Conservation (phyloP, 2,888 invertebrate species). For the Ormyrus rosae region DNA sequence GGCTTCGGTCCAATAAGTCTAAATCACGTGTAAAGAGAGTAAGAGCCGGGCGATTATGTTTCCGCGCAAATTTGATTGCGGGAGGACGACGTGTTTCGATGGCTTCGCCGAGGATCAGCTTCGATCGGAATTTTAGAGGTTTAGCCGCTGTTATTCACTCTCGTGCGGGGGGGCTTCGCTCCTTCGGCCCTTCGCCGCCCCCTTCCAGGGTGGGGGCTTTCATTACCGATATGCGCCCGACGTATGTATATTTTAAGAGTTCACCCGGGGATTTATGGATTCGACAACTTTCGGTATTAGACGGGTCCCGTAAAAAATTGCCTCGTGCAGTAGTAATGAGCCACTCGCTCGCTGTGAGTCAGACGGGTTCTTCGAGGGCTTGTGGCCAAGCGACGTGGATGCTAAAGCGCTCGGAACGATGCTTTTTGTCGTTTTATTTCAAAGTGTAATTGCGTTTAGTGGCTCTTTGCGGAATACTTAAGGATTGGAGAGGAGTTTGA, state of each 20-base stretch:
- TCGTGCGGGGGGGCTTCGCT: background rate
- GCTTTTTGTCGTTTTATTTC: no score
- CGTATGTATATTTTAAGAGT: background rate
- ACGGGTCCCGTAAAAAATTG: no score
- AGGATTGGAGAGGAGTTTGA: no score
- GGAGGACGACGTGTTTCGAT: conserved; percentile 21
- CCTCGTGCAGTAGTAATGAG: no score
- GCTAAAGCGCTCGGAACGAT: no score
- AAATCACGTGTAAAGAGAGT: conserved; percentile 28
- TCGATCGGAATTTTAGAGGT: conserved; percentile 41
- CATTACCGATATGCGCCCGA: conserved; percentile 1
- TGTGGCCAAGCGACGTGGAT: no score
- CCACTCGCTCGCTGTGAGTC: no score
- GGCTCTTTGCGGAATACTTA: no score
- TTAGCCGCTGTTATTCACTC: background rate
- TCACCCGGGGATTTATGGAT: no score
- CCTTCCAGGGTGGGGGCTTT: background rate
- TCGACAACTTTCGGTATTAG: no score
- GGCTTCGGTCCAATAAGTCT: conserved; percentile 25
- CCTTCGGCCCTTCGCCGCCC: background rate
- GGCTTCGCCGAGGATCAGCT: conserved; percentile 26
- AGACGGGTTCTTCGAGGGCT: no score
- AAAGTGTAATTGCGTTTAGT: no score
- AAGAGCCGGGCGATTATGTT: conserved; percentile 28
- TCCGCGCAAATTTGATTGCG: conserved; percentile 40